Evolutionary conservation across 2,113 vertebrate genomes (phyloP).

Genomic region (Istiophorus platypterus): DNA sequence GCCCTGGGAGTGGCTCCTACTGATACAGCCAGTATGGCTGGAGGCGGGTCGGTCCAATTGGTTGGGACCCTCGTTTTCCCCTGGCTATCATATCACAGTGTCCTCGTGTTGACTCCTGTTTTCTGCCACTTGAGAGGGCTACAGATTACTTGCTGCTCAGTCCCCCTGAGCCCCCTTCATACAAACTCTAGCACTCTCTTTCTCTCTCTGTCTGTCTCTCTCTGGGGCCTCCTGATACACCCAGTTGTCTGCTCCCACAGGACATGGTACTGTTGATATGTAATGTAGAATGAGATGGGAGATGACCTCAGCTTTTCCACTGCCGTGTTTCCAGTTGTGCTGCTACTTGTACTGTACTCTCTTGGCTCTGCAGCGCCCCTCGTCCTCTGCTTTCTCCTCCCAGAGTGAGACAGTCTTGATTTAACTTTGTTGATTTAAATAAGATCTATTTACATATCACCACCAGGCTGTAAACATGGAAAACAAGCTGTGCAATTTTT

Average conservation of each 20-base stretch:
- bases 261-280: conserved; percentile 71
- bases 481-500: conserved; percentile 58
- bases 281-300: conserved; percentile 61
- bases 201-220: conserved; percentile 47
- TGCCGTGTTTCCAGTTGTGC: conserved; percentile 47
- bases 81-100: conserved; percentile 74
- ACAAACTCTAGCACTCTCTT: conserved; percentile 50
- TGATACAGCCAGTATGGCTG: conserved; percentile 65
- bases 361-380: conserved; percentile 38
- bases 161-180: conserved; percentile 58
- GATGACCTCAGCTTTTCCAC: conserved; percentile 80
- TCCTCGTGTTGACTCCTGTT: conserved; percentile 81
- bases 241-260: conserved; percentile 66
- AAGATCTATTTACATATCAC: conserved; percentile 69
- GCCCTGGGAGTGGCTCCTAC: conserved; percentile 69
- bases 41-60: conserved; percentile 56
- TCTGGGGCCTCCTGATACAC: conserved; percentile 68
- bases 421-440: conserved; percentile 75
- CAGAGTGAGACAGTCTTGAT: conserved; percentile 58
- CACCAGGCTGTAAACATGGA: conserved; percentile 47
- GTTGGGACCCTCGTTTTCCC: conserved; percentile 49
- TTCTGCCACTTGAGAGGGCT: conserved; percentile 75
- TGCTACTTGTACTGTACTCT: conserved; percentile 56
- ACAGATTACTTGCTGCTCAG: conserved; percentile 66
- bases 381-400: conserved; percentile 55